A percentile compares a stretch with the other conserved stretches of the same genome.
Evolutionary conservation across 2,888 invertebrate genomes (phyloP).

Genomic region (Rhaphigaster nebulosa): DNA sequence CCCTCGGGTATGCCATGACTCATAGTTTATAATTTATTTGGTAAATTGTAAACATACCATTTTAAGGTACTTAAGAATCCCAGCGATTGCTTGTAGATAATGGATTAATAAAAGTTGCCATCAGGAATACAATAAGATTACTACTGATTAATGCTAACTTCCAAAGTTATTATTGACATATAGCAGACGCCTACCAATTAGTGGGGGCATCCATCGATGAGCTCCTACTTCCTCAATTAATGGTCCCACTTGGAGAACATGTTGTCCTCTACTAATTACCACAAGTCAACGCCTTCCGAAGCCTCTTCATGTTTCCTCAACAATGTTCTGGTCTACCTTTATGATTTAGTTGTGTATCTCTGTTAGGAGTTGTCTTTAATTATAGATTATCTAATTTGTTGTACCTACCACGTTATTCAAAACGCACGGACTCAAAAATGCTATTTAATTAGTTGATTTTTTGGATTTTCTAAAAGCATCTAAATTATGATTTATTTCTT

Average conservation of each 20-base stretch:
- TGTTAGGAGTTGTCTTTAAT: background rate
- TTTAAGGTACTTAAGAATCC: too few species aligned
- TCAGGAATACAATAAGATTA: background rate
- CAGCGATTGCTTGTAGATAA: background rate
- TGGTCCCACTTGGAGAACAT: constrained; percentile 6
- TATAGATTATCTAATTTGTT: background rate
- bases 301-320: background rate
- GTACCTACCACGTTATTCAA: too few species aligned
- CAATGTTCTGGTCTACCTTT: background rate
- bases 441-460: too few species aligned
- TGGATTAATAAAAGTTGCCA: background rate
- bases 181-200: background rate
- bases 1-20: too few species aligned
- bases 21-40: too few species aligned
- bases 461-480: too few species aligned
- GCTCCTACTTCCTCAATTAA: background rate
- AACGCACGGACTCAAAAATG: background rate
- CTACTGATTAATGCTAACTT: background rate
- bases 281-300: constrained; percentile 12
- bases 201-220: background rate
- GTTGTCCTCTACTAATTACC: background rate
- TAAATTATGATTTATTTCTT: too few species aligned
- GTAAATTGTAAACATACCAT: too few species aligned
- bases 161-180: background rate
- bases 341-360: background rate